A percentile compares a stretch with the other conserved stretches of the same genome.
These are phyloP conservation scores for Nymphalis c-album DNA, from an alignment of 2,888 invertebrate species.

Conservation along the genomic window DNA sequence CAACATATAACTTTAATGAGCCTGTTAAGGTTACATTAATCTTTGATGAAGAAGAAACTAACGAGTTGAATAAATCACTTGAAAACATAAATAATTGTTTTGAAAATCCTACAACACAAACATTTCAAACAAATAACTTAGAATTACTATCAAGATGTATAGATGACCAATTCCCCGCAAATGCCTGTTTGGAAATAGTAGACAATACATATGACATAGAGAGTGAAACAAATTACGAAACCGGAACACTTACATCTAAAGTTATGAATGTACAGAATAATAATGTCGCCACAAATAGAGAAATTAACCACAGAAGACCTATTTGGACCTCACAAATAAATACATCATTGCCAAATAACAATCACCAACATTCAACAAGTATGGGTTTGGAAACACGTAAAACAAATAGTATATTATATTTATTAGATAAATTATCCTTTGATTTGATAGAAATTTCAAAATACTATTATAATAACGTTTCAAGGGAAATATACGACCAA, in stretches of 20 bases:
- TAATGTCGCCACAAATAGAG: background rate
- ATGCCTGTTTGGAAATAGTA: background rate
- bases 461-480: background rate
- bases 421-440: conserved; percentile 27
- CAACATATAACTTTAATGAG: conserved; percentile 11
- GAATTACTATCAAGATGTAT: background rate
- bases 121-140: background rate
- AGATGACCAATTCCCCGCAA: background rate
- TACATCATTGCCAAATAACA: background rate
- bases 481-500: background rate
- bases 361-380: background rate
- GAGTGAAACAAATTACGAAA: background rate
- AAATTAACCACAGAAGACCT: background rate
- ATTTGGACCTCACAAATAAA: background rate
- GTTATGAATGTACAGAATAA: background rate
- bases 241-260: background rate
- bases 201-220: background rate
- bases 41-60: conserved; percentile 21
- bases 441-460: conserved; percentile 34
- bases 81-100: background rate
- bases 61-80: conserved; percentile 8
- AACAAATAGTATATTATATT: conserved; percentile 7
- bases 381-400: conserved; percentile 20
- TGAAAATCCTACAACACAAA: background rate
- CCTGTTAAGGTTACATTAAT: conserved; percentile 20